Conservation (phyloP, 2,888 invertebrate species). For the Choristoneura rosaceana region DNA sequence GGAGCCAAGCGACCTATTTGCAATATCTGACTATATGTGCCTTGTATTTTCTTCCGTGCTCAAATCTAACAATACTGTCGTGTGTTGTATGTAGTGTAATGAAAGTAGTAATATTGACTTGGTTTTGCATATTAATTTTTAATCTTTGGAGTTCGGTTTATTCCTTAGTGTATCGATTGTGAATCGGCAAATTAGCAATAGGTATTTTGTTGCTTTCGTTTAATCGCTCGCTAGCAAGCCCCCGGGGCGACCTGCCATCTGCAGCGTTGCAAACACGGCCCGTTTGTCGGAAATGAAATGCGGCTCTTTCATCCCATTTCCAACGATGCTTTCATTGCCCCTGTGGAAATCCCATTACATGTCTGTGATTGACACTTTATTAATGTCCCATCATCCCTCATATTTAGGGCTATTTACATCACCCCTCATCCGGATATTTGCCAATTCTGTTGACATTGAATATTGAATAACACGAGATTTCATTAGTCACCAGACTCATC, state of each 20-base stretch:
- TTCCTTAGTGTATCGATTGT: not conserved
- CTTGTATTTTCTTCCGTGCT: no score
- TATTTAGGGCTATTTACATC: constrained; percentile 28
- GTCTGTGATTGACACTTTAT: constrained; percentile 50
- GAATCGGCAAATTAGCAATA: constrained; percentile 27
- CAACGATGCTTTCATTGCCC: constrained; percentile 53
- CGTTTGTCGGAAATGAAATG: constrained; percentile 58
- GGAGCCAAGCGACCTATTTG: no score
- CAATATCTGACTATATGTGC: no score
- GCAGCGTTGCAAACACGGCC: constrained; percentile 54
- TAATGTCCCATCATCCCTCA: constrained; percentile 40
- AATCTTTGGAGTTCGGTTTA: not conserved
- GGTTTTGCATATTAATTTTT: no score
- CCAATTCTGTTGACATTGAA: not conserved
- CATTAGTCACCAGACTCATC: constrained; percentile 10
- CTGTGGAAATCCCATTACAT: constrained; percentile 51
- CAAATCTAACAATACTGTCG: no score
- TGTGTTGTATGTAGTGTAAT: no score
- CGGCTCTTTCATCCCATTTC: constrained; percentile 51
- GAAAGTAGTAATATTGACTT: no score
- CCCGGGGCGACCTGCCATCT: constrained; percentile 55
- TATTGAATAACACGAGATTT: not conserved
- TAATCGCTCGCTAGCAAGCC: constrained; percentile 42
- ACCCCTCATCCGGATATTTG: constrained; percentile 29
- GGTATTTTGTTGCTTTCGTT: constrained; percentile 21